These are phyloP conservation scores for Okamejei kenojei DNA, from an alignment of 2,797 vertebrate genomes.

Conservation along the genomic window DNA sequence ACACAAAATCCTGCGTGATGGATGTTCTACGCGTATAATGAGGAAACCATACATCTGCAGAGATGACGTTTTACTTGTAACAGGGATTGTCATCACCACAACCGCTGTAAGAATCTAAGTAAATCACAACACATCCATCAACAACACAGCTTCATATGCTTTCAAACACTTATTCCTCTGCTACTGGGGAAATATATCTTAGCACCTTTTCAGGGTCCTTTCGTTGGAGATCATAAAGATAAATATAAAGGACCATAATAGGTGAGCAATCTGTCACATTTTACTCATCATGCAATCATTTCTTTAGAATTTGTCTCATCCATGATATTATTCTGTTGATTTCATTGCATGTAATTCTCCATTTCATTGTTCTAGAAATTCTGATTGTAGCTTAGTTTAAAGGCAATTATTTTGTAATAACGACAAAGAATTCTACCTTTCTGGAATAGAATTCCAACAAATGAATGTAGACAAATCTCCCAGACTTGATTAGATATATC, in stretches of 20 bases:
- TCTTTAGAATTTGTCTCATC: neutral
- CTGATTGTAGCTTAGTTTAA: neutral
- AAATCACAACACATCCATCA: slow-evolving; percentile 3
- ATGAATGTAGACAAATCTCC: too few relatives aligned
- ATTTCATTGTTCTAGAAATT: neutral
- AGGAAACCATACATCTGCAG: slow-evolving; percentile 11
- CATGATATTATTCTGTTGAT: neutral
- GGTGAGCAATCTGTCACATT: slow-evolving; percentile 7
- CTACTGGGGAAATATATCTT: neutral
- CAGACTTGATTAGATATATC: too few relatives aligned
- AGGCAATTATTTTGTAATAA: neutral
- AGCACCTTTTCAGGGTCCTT: neutral
- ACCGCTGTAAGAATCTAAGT: neutral
- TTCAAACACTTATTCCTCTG: neutral
- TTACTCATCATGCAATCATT: neutral
- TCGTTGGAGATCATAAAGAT: neutral
- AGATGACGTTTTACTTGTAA: neutral
- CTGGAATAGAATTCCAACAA: neutral
- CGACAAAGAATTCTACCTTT: neutral
- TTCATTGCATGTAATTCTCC: neutral
- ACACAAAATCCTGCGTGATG: slow-evolving; percentile 18
- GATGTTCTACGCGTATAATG: neutral
- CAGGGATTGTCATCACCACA: slow-evolving; percentile 1
- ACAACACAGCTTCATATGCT: neutral
- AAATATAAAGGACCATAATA: neutral